phyloP scores from a whole-genome alignment of 1,140 invertebrate species.

The Pararge aegeria region DNA sequence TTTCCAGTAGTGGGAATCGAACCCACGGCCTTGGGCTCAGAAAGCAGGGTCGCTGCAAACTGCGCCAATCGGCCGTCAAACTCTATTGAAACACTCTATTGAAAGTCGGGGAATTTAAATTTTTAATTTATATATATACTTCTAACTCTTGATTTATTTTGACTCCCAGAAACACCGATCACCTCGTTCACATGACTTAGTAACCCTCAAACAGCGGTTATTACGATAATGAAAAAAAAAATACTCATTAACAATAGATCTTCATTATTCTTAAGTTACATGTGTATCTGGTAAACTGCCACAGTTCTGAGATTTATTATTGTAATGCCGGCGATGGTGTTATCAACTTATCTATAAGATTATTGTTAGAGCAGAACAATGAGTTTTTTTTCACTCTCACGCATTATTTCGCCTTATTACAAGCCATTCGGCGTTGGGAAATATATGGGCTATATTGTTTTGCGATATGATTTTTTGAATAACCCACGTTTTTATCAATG shows the following conservation, averaged over 20 bases:
- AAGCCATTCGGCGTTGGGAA: slow-evolving; percentile 41
- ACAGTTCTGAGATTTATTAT: slow-evolving; percentile 30
- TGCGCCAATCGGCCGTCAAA: no score
- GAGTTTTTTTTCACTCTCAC: slow-evolving; percentile 49
- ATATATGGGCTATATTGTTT: slow-evolving; percentile 28
- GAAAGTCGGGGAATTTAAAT: no score
- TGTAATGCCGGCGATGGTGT: slow-evolving; percentile 20
- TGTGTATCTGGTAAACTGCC: slow-evolving; percentile 24
- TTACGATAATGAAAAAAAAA: slow-evolving; percentile 7
- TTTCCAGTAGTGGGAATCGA: no score
- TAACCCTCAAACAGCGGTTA: slow-evolving; percentile 4
- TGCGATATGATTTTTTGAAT: slow-evolving; percentile 11
- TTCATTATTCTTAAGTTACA: slow-evolving; percentile 25
- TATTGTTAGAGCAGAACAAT: slow-evolving; percentile 42
- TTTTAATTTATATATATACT: no score
- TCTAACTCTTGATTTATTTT: background rate
- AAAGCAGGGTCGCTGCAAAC: no score
- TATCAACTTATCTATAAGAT: slow-evolving; percentile 37
- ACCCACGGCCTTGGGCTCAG: no score
- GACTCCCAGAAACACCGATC: background rate
- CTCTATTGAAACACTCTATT: no score
- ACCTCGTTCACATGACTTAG: slow-evolving; percentile 17
- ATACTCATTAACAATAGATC: slow-evolving; percentile 16
- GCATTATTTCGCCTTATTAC: slow-evolving; percentile 43
- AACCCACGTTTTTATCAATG: background rate